Evolutionary conservation across 2,888 invertebrate species (phyloP).

Genomic region (Aethes cnicana): DNA sequence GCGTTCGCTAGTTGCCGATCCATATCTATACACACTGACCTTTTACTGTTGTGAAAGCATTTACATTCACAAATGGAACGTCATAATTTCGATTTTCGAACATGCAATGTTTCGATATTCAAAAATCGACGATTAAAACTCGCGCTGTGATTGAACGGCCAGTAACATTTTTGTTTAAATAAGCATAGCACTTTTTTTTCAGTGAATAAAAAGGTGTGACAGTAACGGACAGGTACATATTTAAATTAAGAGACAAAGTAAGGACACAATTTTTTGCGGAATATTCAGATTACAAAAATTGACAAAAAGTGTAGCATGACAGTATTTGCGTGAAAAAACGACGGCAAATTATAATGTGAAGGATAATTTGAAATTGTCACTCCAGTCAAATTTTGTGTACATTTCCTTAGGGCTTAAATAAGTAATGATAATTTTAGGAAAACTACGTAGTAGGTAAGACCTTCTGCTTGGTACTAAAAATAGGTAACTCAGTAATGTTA

Average conservation of each 20-base stretch:
- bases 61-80: conserved; percentile 31
- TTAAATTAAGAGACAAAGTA: conserved; percentile 3
- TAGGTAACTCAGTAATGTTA: too few relatives aligned
- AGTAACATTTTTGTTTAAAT: background rate
- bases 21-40: conserved; percentile 47
- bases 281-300: background rate
- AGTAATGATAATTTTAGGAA: too few relatives aligned
- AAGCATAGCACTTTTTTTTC: background rate
- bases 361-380: conserved; percentile 3
- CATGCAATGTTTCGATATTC: too few relatives aligned
- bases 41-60: conserved; percentile 44
- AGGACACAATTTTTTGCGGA: conserved; percentile 4
- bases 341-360: conserved; percentile 1
- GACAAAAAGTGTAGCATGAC: conserved; percentile 16
- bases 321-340: conserved; percentile 3
- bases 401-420: background rate
- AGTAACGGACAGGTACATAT: too few relatives aligned
- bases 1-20: conserved; percentile 50
- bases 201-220: background rate
- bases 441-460: background rate
- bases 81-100: conserved; percentile 27
- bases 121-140: too few relatives aligned
- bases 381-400: background rate
- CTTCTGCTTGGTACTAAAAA: background rate
- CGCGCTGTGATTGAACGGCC: too few relatives aligned